Conservation (phyloP, 30 jellyfish, hydroid and myxozoan species). For the Aurelia sp. region DNA sequence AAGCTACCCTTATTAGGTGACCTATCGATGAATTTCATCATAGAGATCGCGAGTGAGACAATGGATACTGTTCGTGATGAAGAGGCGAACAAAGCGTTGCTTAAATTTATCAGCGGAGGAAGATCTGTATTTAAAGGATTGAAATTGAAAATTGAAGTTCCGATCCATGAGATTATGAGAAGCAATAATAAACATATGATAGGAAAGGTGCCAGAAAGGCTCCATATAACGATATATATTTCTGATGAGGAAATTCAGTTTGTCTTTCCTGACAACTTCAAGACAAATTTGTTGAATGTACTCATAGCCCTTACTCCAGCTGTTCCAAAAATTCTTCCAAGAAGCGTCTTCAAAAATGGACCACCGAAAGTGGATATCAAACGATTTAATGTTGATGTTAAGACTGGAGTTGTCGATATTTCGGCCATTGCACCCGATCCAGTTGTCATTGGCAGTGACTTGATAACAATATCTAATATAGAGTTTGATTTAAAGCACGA, state of each 20-base stretch:
- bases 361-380: constrained; percentile 77
- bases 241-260: constrained; percentile 54
- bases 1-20: constrained; percentile 73
- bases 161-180: constrained; percentile 67
- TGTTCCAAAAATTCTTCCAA: constrained; percentile 66
- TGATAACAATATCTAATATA: constrained; percentile 37
- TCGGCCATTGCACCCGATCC: constrained; percentile 76
- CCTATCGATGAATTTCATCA: constrained; percentile 59
- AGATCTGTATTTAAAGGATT: constrained; percentile 78
- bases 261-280: constrained; percentile 76
- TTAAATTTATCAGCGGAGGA: constrained; percentile 62
- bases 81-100: constrained; percentile 49
- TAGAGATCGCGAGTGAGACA: constrained; percentile 73
- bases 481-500: constrained; percentile 68
- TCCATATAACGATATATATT: constrained; percentile 47
- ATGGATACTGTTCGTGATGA: constrained; percentile 61
- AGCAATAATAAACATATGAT: constrained; percentile 48
- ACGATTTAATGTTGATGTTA: constrained; percentile 67
- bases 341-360: constrained; percentile 45
- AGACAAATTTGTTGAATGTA: constrained; percentile 64
- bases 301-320: constrained; percentile 72
- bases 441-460: constrained; percentile 62
- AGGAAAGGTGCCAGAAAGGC: constrained; percentile 78
- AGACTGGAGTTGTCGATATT: constrained; percentile 57
- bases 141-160: constrained; percentile 70